phyloP scores from a whole-genome alignment of 1,140 invertebrate species.

The Macrobrachium rosenbergii region DNA sequence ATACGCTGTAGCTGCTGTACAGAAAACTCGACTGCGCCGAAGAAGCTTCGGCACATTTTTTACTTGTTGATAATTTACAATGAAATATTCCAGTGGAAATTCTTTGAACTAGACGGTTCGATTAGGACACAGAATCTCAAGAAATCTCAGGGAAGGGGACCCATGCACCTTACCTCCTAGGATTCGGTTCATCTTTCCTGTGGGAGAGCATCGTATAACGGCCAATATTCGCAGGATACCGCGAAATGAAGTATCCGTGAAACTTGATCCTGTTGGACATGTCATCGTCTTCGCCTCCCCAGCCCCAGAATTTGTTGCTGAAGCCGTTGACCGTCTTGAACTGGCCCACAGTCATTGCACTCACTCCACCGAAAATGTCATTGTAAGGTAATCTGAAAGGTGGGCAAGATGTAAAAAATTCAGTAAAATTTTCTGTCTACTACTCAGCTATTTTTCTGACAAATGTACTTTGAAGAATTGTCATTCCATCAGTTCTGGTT shows the following conservation, averaged over 20 bases:
- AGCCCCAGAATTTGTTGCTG: constrained; percentile 80
- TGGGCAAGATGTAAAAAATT: not conserved
- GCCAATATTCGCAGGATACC: constrained; percentile 67
- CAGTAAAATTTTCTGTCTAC: too few species aligned
- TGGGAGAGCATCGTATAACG: constrained; percentile 56
- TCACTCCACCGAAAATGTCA: constrained; percentile 78
- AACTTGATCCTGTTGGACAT: constrained; percentile 57
- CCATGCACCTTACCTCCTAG: constrained; percentile 39
- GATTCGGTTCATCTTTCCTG: constrained; percentile 50
- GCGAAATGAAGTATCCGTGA: constrained; percentile 63
- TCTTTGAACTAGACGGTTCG: too few species aligned
- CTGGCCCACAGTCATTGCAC: constrained; percentile 75
- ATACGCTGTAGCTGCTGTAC: too few species aligned
- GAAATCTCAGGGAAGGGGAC: constrained; percentile 20
- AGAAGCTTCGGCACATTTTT: too few species aligned
- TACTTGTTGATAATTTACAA: too few species aligned
- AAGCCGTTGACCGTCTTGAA: constrained; percentile 79
- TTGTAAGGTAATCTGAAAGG: constrained; percentile 71
- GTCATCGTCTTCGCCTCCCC: constrained; percentile 73
- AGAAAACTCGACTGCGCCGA: too few species aligned
- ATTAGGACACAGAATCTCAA: constrained; percentile 66
- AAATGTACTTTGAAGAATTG: too few species aligned
- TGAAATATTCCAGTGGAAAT: too few species aligned
- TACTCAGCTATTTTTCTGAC: too few species aligned
- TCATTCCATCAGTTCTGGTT: too few species aligned